Percentiles rank a stretch among this genome's conserved stretches.
Evolutionary conservation across 1,140 invertebrate species (phyloP).

Genomic region (Drosophila sproati): DNA sequence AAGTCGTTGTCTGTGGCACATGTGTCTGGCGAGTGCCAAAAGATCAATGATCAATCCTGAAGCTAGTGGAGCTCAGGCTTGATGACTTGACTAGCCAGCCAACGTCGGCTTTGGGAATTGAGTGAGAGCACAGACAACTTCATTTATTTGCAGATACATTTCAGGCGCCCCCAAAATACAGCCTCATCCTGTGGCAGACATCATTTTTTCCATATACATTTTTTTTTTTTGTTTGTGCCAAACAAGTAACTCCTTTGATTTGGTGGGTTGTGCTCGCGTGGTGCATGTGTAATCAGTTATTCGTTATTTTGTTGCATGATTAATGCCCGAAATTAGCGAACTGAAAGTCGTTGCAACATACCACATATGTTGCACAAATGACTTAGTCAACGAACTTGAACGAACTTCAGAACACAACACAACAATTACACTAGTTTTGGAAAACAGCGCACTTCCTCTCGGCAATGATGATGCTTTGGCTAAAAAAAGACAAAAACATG

Average conservation of each 20-base stretch:
- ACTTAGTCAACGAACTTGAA: conserved; percentile 79
- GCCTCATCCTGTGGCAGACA: conserved; percentile 45
- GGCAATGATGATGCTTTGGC: conserved; percentile 30
- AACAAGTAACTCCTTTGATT: conserved; percentile 51
- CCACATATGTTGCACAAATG: conserved; percentile 63
- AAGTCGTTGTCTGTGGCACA: conserved; percentile 5
- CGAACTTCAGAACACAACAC: conserved; percentile 54
- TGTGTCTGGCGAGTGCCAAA: conserved; percentile 71
- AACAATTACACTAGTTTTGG: conserved; percentile 68
- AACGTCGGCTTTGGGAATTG: conserved; percentile 9
- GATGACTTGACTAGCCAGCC: conserved; percentile 71
- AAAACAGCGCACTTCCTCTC: conserved; percentile 63
- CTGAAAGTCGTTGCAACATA: conserved; percentile 45
- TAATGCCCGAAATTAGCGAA: conserved; percentile 79
- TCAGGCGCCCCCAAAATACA: conserved; percentile 57
- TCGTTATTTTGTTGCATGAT: conserved; percentile 55
- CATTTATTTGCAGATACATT: conserved; percentile 81
- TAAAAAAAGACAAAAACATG: conserved; percentile 22
- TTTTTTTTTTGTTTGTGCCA: conserved; percentile 19
- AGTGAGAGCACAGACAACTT: conserved; percentile 64
- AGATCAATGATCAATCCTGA: conserved; percentile 79
- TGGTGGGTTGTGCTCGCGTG: conserved; percentile 57
- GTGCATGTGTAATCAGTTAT: conserved; percentile 75
- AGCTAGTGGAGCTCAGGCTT: conserved; percentile 44
- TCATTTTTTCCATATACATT: conserved; percentile 5